These are phyloP conservation scores for Netelia melanura DNA, from an alignment of 2,888 invertebrate species.

Conservation along the genomic window DNA sequence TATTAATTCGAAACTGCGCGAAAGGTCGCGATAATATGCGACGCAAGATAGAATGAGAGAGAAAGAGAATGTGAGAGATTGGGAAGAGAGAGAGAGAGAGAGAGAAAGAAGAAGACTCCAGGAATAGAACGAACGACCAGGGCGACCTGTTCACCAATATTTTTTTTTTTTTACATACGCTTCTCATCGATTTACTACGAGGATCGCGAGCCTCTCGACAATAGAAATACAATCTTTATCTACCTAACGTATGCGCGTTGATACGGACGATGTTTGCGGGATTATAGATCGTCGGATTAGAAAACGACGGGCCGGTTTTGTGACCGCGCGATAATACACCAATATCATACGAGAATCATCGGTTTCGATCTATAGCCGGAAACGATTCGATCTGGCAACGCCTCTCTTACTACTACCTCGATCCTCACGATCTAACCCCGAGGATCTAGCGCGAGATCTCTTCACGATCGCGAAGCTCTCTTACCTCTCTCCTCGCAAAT, in stretches of 20 bases:
- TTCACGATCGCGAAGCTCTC: conserved; percentile 7
- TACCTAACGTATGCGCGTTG: background rate
- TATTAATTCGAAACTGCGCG: background rate
- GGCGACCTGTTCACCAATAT: conserved; percentile 37
- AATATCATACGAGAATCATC: conserved; percentile 23
- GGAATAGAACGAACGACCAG: conserved; percentile 40
- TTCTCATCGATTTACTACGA: conserved; percentile 1
- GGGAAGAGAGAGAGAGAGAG: background rate
- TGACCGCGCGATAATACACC: conserved; percentile 27
- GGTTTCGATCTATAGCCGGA: conserved; percentile 52
- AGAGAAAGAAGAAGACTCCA: conserved; percentile 18
- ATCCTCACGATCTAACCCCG: conserved; percentile 44
- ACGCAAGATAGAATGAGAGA: conserved; percentile 2
- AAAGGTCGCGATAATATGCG: conserved; percentile 18
- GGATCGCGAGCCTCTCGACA: background rate
- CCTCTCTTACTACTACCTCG: conserved; percentile 32
- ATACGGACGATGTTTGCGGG: conserved; percentile 19
- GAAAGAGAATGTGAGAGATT: background rate
- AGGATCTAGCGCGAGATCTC: conserved; percentile 27
- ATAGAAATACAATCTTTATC: conserved; percentile 29
- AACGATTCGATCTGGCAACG: conserved; percentile 51
- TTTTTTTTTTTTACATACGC: conserved; percentile 4
- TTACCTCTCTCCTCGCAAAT: background rate
- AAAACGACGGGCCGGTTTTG: conserved; percentile 33
- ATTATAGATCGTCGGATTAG: conserved; percentile 49